Evolutionary conservation across 2,888 invertebrate genomes (phyloP).

Genomic region (Nematopogon swammerdamellus): DNA sequence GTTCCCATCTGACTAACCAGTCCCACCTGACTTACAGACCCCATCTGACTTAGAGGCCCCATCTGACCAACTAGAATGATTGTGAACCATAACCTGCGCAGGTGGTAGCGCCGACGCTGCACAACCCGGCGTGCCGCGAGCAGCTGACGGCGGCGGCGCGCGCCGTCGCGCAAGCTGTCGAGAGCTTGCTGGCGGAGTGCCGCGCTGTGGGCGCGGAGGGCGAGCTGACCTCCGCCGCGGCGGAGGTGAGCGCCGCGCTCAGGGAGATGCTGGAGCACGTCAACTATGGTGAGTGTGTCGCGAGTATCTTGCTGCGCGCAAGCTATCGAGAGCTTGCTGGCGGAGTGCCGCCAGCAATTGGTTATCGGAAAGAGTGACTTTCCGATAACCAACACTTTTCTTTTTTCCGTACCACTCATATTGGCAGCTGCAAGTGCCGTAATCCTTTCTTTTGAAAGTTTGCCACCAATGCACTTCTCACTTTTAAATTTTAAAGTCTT

Average conservation of each 20-base stretch:
- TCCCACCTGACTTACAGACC: too few relatives aligned
- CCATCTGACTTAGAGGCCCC: too few relatives aligned
- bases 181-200: conserved; percentile 80
- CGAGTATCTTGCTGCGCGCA: conserved; percentile 51
- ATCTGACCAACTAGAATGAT: too few relatives aligned
- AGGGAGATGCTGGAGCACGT: conserved; percentile 90
- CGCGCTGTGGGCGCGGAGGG: conserved; percentile 23
- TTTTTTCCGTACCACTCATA: conserved; percentile 21
- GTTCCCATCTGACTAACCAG: too few relatives aligned
- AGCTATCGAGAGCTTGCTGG: conserved; percentile 86
- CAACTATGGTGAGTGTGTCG: conserved; percentile 54
- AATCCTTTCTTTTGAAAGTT: conserved; percentile 17
- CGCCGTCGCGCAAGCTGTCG: conserved; percentile 90
- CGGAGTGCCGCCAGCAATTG: conserved; percentile 64
- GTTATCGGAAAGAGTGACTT: too few relatives aligned
- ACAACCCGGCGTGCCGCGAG: conserved; percentile 80
- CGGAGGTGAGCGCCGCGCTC: conserved; percentile 77
- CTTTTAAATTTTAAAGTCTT: conserved; percentile 18
- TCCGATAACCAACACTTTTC: conserved; percentile 10
- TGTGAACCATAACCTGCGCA: conserved; percentile 15
- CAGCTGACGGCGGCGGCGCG: conserved; percentile 91
- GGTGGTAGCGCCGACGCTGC: conserved; percentile 83
- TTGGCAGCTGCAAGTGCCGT: conserved; percentile 21
- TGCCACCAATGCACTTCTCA: conserved; percentile 19
- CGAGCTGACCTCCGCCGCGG: conserved; percentile 59